Evolutionary conservation across 2,888 invertebrate species (phyloP), one percentile per base, ranked within the genome.

Genomic region (Archips xylosteana): DNA sequence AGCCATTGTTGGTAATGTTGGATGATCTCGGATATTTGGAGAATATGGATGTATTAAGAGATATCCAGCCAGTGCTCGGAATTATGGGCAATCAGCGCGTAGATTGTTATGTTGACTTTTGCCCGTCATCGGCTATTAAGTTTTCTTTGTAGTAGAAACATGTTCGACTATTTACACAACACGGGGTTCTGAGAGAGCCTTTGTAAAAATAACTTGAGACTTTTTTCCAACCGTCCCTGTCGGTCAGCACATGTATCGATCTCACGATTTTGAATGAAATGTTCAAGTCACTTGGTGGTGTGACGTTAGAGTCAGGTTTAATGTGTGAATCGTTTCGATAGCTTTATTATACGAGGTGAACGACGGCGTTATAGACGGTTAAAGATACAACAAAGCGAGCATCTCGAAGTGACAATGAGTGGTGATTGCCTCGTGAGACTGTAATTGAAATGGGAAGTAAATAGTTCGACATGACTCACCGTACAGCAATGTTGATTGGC

Each of bases 161-260:
- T 93, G 93, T 92, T 88, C 92, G 89, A 93, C 93, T 94, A 93
- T 94, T 94, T 94, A 94, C 92, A 92, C 92, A 94, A 92, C 94
- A 94, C 92, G 92, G 81, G 86, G 88, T 89, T 83, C 86, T 90
- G 85, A 85, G 89, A 90, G 85, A 81, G 86, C 83, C 87, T 90
- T 92, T 92, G 87, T 92, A 87, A 87, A 89, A 92, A 89, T 89
- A 92, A 89, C 88, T 87, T 82, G 77, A 84, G 80, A 73, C 81
- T 89, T 92, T 91, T 92, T 92, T 86, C 80, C 76, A 80, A 79
- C 78, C 80, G 85, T 85, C 88, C 83, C 85, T 86, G 87, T 87
- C 85, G 87, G 88, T 87, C 89, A 89, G 86, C 85, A 80, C 82
- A 86, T 90, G 86, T 90, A 90, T 91, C 90, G 89, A 86, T 92